phyloP scores from a whole-genome alignment of 2,888 invertebrate species.

The Acrobasis consociella region DNA sequence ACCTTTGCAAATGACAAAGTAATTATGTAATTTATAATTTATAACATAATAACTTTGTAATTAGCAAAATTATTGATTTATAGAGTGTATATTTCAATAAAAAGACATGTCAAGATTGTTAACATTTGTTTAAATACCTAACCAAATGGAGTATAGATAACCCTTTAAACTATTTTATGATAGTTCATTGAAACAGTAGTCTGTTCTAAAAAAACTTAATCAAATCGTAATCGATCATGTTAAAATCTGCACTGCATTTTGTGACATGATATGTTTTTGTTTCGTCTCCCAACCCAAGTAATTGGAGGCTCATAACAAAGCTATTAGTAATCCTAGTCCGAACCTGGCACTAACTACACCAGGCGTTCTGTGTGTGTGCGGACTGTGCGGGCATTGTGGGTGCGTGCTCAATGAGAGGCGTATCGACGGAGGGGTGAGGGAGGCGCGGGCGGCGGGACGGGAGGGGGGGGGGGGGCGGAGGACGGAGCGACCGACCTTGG shows the following conservation, averaged over 20 bases:
- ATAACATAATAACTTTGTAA: too few species aligned
- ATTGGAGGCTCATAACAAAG: not conserved
- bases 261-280: not conserved
- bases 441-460: slow-evolving; percentile 34
- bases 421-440: slow-evolving; percentile 45
- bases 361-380: slow-evolving; percentile 10
- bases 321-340: not conserved
- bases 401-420: slow-evolving; percentile 35
- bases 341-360: slow-evolving; percentile 1
- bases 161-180: too few species aligned
- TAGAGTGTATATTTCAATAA: too few species aligned
- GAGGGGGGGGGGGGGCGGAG: slow-evolving; percentile 32
- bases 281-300: not conserved
- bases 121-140: too few species aligned
- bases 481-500: slow-evolving; percentile 72
- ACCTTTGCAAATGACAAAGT: too few species aligned
- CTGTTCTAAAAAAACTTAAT: too few species aligned
- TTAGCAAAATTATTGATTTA: too few species aligned
- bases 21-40: too few species aligned
- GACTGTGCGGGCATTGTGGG: slow-evolving; percentile 21
- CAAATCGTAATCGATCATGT: not conserved
- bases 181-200: too few species aligned
- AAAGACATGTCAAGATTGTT: too few species aligned
- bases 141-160: too few species aligned
- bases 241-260: not conserved